Evolutionary conservation across 2,113 vertebrate genomes (phyloP).

Genomic region (Pica pica): DNA sequence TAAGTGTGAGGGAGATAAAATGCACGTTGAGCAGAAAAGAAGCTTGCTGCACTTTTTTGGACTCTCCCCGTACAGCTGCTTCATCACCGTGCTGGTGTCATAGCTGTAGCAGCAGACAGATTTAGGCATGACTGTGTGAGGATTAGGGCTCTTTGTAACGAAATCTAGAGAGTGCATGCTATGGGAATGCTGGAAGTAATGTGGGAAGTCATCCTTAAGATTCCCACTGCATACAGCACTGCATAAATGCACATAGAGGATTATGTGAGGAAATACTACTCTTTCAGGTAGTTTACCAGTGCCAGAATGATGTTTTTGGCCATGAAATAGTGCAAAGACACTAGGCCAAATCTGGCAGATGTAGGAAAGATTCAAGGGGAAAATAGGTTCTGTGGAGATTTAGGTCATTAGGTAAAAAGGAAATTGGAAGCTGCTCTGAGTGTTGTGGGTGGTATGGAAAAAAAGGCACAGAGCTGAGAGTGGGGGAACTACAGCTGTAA

Average conservation of each 20-base stretch:
- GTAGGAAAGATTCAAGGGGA: neutral
- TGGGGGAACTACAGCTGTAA: neutral
- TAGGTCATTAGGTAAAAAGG: slow-evolving; percentile 43
- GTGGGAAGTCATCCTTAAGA: neutral
- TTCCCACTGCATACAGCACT: neutral
- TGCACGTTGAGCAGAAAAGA: neutral
- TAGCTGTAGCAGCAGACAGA: slow-evolving; percentile 32
- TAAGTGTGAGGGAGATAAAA: slow-evolving; percentile 24
- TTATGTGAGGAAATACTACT: neutral
- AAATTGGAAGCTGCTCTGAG: neutral
- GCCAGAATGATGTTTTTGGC: neutral
- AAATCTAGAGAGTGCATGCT: neutral
- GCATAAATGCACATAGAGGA: neutral
- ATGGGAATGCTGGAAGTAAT: neutral
- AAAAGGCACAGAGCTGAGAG: neutral
- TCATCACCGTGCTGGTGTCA: neutral
- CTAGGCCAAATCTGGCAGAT: neutral
- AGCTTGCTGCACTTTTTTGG: slow-evolving; percentile 3
- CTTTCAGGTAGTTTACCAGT: neutral
- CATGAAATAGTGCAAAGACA: neutral
- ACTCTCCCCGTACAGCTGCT: slow-evolving; percentile 1
- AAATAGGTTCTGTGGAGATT: neutral
- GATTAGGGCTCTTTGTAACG: slow-evolving; percentile 33
- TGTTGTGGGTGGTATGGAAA: neutral
- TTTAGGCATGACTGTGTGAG: slow-evolving; percentile 16